Evolutionary conservation across 2,797 vertebrate species (phyloP).

Genomic region (Distichodus sexfasciatus): DNA sequence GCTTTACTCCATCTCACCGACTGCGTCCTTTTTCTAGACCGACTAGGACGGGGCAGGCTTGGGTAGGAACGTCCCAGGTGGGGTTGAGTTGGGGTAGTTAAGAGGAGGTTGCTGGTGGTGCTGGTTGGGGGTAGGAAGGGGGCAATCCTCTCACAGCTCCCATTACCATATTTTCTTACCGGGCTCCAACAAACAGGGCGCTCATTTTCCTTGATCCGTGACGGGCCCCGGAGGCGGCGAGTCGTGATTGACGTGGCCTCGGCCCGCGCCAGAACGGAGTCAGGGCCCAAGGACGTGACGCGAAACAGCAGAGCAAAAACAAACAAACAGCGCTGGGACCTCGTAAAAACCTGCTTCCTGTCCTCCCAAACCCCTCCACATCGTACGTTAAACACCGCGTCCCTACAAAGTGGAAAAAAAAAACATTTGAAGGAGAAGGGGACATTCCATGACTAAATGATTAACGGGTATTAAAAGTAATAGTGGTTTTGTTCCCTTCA

Average conservation of each 20-base stretch:
- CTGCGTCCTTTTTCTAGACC: constrained; percentile 6
- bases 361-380: constrained; percentile 20
- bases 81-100: too few relatives aligned
- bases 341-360: constrained; percentile 34
- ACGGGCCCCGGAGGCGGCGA: constrained; percentile 19
- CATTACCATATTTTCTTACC: constrained; percentile 50
- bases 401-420: constrained; percentile 8
- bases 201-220: constrained; percentile 31
- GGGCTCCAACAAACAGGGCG: constrained; percentile 27
- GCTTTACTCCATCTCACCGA: neutral
- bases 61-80: too few relatives aligned
- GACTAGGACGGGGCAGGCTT: too few relatives aligned
- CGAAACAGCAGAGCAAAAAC: constrained; percentile 25
- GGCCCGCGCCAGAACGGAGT: neutral
- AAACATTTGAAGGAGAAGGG: too few relatives aligned
- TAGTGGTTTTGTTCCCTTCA: too few relatives aligned
- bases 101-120: neutral
- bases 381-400: constrained; percentile 35
- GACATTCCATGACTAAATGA: too few relatives aligned
- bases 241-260: constrained; percentile 34
- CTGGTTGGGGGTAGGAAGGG: neutral
- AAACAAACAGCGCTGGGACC: constrained; percentile 34
- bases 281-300: neutral
- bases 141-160: constrained; percentile 33
- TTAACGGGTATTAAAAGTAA: too few relatives aligned